Conservation (phyloP, 2,113 vertebrate genomes). For the Odocoileus hemionus region DNA sequence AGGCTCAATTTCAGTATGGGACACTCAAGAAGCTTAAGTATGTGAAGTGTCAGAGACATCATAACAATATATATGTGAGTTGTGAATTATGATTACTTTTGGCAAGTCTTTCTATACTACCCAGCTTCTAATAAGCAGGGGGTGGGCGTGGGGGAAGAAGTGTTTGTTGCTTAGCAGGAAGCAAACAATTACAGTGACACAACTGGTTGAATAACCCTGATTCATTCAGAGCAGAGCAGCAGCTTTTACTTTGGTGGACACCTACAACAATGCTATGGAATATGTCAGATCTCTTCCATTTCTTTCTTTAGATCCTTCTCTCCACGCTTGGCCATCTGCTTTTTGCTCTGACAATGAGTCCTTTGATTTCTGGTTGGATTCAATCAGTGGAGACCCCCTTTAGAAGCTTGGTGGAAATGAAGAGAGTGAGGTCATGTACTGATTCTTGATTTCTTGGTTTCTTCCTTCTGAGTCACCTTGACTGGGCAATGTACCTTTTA, state of each 20-base stretch:
- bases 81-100: not conserved
- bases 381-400: not conserved
- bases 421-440: not conserved
- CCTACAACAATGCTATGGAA: not conserved
- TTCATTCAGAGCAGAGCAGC: not conserved
- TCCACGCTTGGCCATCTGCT: not conserved
- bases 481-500: not conserved
- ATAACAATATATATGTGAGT: not conserved
- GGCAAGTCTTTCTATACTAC: not conserved
- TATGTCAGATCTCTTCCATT: not conserved
- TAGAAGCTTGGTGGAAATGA: not conserved
- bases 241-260: not conserved
- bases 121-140: not conserved
- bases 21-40: slow-evolving; percentile 33
- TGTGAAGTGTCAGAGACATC: not conserved
- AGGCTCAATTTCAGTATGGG: slow-evolving; percentile 35
- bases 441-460: not conserved
- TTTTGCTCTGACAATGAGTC: not conserved
- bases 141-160: not conserved
- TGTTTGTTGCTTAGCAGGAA: not conserved
- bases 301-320: not conserved
- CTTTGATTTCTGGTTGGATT: not conserved
- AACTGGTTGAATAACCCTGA: not conserved
- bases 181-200: not conserved
- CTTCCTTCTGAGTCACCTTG: not conserved